Conservation (phyloP, 1,140 invertebrate genomes). For the Solenopsis fugax region DNA sequence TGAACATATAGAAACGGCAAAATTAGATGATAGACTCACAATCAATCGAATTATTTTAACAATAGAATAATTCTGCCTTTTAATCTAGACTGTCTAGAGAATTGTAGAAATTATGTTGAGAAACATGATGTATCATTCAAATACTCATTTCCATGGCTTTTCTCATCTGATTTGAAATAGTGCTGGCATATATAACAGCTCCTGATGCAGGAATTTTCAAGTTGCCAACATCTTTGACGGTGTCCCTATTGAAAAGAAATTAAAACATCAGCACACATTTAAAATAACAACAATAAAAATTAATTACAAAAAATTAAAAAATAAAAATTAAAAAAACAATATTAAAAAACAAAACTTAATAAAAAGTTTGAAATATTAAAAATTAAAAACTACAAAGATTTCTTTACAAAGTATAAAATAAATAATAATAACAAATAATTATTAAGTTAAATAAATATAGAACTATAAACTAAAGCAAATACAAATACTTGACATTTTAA, state of each 20-base stretch:
- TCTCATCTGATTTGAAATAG: neutral
- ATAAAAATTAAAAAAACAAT: too few species aligned
- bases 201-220: conserved; percentile 41
- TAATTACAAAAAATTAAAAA: too few species aligned
- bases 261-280: neutral
- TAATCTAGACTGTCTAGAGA: too few species aligned
- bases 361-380: too few species aligned
- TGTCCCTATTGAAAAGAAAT: conserved; percentile 8
- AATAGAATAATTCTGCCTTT: neutral
- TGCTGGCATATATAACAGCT: conserved; percentile 6
- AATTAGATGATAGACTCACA: neutral
- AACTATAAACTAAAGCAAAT: too few species aligned
- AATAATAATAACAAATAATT: too few species aligned
- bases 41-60: neutral
- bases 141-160: conserved; percentile 20
- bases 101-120: neutral
- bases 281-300: too few species aligned
- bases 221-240: neutral
- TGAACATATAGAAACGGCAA: neutral
- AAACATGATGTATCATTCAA: neutral
- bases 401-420: too few species aligned
- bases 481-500: too few species aligned
- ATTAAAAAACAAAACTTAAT: too few species aligned
- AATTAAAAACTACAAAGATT: too few species aligned
- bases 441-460: too few species aligned